These are phyloP conservation scores for Aphodius granarius DNA, from an alignment of 2,888 invertebrate genomes.

Conservation along the genomic window DNA sequence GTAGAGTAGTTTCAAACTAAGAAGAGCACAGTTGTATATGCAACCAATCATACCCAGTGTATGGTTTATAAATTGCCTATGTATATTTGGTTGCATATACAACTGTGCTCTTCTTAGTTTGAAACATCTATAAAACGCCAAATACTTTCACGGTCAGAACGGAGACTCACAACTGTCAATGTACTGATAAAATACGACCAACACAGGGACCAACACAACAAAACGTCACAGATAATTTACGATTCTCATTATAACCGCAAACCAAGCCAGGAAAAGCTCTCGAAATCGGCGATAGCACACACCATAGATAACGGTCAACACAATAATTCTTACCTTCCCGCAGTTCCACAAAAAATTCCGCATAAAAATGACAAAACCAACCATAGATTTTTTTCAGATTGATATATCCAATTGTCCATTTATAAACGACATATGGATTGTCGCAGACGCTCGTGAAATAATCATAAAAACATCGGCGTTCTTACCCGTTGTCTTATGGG, in stretches of 20 bases:
- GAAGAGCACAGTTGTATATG: no score
- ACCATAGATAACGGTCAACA: neutral
- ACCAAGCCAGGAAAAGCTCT: neutral
- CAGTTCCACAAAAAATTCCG: neutral
- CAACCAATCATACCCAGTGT: no score
- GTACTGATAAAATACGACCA: neutral
- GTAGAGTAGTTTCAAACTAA: no score
- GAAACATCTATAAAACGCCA: no score
- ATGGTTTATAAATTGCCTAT: no score
- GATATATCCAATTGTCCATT: conserved; percentile 50
- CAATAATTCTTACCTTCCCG: neutral
- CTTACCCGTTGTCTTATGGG: conserved; percentile 63
- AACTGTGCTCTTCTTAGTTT: no score
- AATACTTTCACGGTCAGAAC: no score
- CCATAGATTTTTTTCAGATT: conserved; percentile 37
- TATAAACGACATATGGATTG: conserved; percentile 68
- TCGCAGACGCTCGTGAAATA: conserved; percentile 63
- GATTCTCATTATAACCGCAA: neutral
- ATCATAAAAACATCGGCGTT: conserved; percentile 63
- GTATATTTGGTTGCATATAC: no score
- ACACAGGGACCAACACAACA: neutral
- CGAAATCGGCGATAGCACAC: no score
- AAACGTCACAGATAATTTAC: neutral
- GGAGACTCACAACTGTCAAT: no score
- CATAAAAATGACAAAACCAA: neutral